These are phyloP conservation scores for Mactromeris polynyma DNA, from an alignment of 2,888 invertebrate species.

Conservation along the genomic window DNA sequence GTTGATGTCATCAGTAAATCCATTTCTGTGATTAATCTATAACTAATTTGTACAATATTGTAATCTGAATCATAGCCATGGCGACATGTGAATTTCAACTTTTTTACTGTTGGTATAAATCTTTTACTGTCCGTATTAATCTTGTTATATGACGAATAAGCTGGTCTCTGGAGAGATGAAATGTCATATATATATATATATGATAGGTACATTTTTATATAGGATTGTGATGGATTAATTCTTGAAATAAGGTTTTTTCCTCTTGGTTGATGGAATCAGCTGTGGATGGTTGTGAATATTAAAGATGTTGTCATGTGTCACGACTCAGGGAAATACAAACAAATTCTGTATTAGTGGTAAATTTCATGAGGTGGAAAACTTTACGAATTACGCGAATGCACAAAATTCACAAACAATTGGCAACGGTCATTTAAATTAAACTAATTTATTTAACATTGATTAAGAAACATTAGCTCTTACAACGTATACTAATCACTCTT, in stretches of 20 bases:
- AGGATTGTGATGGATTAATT: background rate
- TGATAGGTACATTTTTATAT: background rate
- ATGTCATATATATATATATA: background rate
- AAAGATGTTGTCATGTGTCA: background rate
- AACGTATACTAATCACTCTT: too few relatives aligned
- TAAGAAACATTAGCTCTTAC: too few relatives aligned
- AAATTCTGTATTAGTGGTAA: too few relatives aligned
- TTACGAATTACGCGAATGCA: too few relatives aligned
- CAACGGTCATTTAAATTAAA: too few relatives aligned
- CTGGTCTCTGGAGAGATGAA: background rate
- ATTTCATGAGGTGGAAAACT: too few relatives aligned
- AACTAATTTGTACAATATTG: background rate
- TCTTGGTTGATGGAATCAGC: background rate
- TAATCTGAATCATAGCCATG: background rate
- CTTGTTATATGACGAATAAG: background rate
- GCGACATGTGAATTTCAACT: background rate
- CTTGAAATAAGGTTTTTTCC: background rate
- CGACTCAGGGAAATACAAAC: too few relatives aligned
- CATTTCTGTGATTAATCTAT: background rate
- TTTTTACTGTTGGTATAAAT: too few relatives aligned
- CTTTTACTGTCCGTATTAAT: background rate
- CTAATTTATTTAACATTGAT: too few relatives aligned
- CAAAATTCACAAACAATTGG: too few relatives aligned
- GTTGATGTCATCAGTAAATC: background rate
- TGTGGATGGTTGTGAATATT: background rate